Evolutionary conservation across 2,888 invertebrate genomes (phyloP).

Genomic region (Caradrina kadenii): DNA sequence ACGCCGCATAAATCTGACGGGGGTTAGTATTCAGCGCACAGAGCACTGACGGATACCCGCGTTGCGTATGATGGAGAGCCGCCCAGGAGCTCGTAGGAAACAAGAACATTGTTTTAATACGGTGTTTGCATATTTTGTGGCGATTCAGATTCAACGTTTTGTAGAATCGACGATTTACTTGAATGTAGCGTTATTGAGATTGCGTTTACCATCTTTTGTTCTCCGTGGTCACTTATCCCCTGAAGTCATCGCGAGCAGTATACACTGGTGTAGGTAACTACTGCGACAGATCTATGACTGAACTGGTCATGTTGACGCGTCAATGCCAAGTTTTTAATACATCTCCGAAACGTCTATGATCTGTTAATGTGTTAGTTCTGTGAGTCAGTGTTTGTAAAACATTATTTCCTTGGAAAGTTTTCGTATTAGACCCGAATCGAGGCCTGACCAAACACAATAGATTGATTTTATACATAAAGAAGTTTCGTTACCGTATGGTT

Average conservation of each 20-base stretch:
- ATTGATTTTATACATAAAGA: conserved; percentile 5
- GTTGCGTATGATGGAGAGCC: conserved; percentile 38
- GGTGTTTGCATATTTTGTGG: neutral
- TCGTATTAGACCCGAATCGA: conserved; percentile 43
- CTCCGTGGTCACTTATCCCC: too few relatives aligned
- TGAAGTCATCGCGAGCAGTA: too few relatives aligned
- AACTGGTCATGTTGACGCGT: conserved; percentile 5
- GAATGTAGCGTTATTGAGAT: too few relatives aligned
- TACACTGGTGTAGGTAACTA: too few relatives aligned
- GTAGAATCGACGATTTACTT: too few relatives aligned
- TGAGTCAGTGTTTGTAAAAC: conserved; percentile 35
- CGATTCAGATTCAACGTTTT: too few relatives aligned
- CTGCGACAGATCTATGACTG: neutral
- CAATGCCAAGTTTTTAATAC: neutral
- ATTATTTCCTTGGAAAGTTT: conserved; percentile 44
- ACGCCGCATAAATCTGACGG: conserved; percentile 55
- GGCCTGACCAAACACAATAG: conserved; percentile 28
- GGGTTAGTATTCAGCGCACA: conserved; percentile 57
- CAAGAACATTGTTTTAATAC: neutral
- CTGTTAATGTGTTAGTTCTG: conserved; percentile 9
- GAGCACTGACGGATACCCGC: conserved; percentile 42
- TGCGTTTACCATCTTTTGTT: too few relatives aligned
- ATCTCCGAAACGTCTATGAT: neutral
- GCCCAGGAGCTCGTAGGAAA: conserved; percentile 5
- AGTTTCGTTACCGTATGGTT: neutral